phyloP scores from a whole-genome alignment of 2,888 invertebrate species.

The Sesamia inferens region DNA sequence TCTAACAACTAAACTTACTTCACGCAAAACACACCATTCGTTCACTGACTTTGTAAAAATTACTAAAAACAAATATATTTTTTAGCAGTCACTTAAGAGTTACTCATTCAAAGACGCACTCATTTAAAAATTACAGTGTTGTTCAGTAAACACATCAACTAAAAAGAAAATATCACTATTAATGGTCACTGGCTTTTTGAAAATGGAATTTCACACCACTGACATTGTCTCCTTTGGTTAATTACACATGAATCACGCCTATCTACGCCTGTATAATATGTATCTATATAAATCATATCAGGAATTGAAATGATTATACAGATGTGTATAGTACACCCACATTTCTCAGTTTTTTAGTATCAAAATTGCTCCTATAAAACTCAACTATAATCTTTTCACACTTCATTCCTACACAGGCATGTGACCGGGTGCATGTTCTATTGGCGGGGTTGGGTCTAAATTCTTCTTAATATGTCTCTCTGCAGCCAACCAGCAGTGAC shows the following conservation, averaged over 20 bases:
- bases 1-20: slow-evolving; percentile 10
- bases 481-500: slow-evolving; percentile 66
- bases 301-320: background rate
- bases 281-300: too few relatives aligned
- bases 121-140: background rate
- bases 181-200: background rate
- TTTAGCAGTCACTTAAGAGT: background rate
- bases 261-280: background rate
- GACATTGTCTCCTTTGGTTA: slow-evolving; percentile 1
- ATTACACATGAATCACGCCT: slow-evolving; percentile 3
- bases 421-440: slow-evolving; percentile 63
- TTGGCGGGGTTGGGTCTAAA: slow-evolving; percentile 75
- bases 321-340: too few relatives aligned
- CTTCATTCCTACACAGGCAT: slow-evolving; percentile 19
- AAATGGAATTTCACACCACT: background rate
- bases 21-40: background rate
- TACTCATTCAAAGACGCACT: background rate
- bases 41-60: background rate
- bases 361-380: slow-evolving; percentile 5
- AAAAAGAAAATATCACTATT: background rate
- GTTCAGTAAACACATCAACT: background rate
- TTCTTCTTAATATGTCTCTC: slow-evolving; percentile 62
- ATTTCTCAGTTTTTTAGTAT: slow-evolving; percentile 1
- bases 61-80: background rate
- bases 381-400: slow-evolving; percentile 5